Percentiles rank a stretch among this genome's conserved stretches.
phyloP scores from a whole-genome alignment of 2,888 invertebrate species.

The Cryptocephalus primarius region DNA sequence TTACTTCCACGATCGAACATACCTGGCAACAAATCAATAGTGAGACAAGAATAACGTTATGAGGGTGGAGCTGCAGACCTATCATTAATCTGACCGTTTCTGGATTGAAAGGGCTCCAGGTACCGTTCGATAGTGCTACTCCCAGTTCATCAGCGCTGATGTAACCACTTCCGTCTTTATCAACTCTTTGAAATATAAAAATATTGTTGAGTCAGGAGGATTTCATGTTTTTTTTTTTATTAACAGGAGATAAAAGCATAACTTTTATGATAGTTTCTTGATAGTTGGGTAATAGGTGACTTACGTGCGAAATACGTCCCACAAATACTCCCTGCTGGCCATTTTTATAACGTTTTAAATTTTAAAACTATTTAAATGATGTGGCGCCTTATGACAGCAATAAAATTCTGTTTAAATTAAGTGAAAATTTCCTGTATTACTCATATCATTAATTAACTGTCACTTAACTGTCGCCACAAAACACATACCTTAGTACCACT shows the following conservation, averaged over 20 bases:
- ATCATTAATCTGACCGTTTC: conserved; percentile 96
- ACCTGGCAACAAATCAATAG: conserved; percentile 36
- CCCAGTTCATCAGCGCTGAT: conserved; percentile 86
- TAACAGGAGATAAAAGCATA: not conserved
- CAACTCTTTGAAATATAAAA: conserved; percentile 48
- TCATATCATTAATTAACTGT: too few relatives aligned
- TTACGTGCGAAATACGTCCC: conserved; percentile 71
- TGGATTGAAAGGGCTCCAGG: conserved; percentile 95
- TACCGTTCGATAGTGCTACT: conserved; percentile 87
- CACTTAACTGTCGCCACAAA: too few relatives aligned
- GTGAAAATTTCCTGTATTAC: too few relatives aligned
- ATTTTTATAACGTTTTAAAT: conserved; percentile 28
- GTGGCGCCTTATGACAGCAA: too few relatives aligned
- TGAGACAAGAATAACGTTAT: too few relatives aligned
- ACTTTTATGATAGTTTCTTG: not conserved
- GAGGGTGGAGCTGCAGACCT: conserved; percentile 44
- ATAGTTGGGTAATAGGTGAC: not conserved
- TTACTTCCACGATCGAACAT: conserved; percentile 89
- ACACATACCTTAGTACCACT: too few relatives aligned
- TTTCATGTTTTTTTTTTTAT: not conserved
- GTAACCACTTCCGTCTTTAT: conserved; percentile 72
- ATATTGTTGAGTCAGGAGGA: conserved; percentile 1
- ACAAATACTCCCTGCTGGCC: conserved; percentile 66
- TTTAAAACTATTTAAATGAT: too few relatives aligned
- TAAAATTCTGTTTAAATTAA: too few relatives aligned